Conservation (phyloP, 2,888 invertebrate species). For the Fragum sueziense region DNA sequence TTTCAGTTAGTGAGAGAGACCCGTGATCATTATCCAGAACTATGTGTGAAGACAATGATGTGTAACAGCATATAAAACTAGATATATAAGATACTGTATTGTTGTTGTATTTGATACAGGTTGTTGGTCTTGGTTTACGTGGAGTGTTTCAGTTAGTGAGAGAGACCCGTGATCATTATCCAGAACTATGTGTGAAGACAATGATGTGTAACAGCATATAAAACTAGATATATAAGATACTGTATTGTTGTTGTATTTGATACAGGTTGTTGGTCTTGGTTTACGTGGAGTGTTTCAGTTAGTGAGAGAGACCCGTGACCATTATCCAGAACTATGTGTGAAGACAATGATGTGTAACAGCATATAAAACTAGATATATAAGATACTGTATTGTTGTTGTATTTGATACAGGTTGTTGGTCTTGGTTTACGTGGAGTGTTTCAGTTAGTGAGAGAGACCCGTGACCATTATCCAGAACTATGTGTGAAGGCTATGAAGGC, state of each 20-base stretch:
- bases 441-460: conserved; percentile 94
- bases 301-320: conserved; percentile 92
- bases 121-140: conserved; percentile 83
- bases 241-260: too few relatives aligned
- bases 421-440: conserved; percentile 89
- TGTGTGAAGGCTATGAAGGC: conserved; percentile 95
- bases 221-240: too few relatives aligned
- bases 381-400: too few relatives aligned
- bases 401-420: conserved; percentile 83
- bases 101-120: conserved; percentile 73
- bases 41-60: conserved; percentile 94
- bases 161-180: conserved; percentile 92
- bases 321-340: conserved; percentile 93
- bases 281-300: conserved; percentile 92
- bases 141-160: conserved; percentile 95
- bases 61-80: too few relatives aligned
- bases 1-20: conserved; percentile 96
- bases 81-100: too few relatives aligned
- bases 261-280: conserved; percentile 83
- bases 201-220: too few relatives aligned
- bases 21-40: conserved; percentile 89
- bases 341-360: conserved; percentile 92
- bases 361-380: too few relatives aligned
- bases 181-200: conserved; percentile 93
- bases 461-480: conserved; percentile 90